Conservation (phyloP, 2,797 vertebrate species). For the Adrianichthys oophorus region DNA sequence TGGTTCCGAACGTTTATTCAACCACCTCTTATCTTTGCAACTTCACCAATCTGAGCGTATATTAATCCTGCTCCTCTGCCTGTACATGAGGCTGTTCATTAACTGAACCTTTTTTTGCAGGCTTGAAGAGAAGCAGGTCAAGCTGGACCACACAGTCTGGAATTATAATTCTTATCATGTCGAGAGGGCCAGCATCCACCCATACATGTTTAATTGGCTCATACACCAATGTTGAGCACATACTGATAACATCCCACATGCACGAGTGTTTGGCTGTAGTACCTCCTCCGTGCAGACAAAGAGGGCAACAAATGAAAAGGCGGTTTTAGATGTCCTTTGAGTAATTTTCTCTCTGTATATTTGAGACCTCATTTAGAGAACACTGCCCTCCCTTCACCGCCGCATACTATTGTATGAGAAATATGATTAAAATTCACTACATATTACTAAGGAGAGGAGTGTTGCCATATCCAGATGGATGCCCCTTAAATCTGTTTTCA, state of each 20-base stretch:
- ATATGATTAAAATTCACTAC: conserved; percentile 75
- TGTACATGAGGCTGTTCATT: conserved; percentile 47
- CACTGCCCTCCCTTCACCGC: not conserved
- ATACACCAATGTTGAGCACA: conserved; percentile 59
- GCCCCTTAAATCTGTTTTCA: conserved; percentile 77
- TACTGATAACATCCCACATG: conserved; percentile 61
- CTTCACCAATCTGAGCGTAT: conserved; percentile 64
- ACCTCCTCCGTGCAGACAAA: conserved; percentile 16
- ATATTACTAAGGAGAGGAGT: conserved; percentile 61
- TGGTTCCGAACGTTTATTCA: conserved; percentile 49
- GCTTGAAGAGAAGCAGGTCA: conserved; percentile 43
- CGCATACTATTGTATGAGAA: conserved; percentile 60
- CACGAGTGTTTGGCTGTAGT: conserved; percentile 39
- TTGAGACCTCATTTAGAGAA: conserved; percentile 56
- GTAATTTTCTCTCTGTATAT: conserved; percentile 55
- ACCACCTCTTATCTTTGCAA: conserved; percentile 40
- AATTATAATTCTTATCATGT: conserved; percentile 59
- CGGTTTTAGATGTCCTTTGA: conserved; percentile 55
- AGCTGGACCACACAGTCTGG: conserved; percentile 38
- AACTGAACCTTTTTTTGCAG: conserved; percentile 49
- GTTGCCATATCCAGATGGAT: conserved; percentile 66
- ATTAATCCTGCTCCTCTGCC: conserved; percentile 47
- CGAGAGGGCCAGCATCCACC: conserved; percentile 49
- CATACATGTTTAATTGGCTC: conserved; percentile 67
- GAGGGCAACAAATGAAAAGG: conserved; percentile 53